Percentiles rank a stretch among this genome's conserved stretches.
Evolutionary conservation across 2,113 vertebrate species (phyloP).

Genomic region (Empidonax alnorum): DNA sequence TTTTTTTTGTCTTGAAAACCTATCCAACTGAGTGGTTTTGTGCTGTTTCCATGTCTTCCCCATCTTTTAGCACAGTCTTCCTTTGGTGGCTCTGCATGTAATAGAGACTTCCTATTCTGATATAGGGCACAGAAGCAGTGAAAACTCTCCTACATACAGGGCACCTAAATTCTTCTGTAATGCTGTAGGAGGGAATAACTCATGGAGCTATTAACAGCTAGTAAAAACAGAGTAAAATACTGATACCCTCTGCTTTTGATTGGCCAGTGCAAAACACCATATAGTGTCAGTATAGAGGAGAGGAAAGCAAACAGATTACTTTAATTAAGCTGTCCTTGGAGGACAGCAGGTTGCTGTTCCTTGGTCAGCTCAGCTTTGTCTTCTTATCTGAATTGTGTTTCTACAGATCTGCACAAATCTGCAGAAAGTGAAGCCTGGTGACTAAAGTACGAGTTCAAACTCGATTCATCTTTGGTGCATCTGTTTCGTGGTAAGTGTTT

Average conservation of each 20-base stretch:
- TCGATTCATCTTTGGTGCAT: constrained; percentile 9
- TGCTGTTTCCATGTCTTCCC: neutral
- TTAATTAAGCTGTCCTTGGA: neutral
- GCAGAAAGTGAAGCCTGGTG: neutral
- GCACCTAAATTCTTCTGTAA: neutral
- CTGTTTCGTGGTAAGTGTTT: constrained; percentile 61
- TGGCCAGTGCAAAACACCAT: neutral
- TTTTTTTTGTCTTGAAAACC: neutral
- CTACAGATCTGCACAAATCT: neutral
- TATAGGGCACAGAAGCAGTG: neutral
- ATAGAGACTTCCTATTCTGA: neutral
- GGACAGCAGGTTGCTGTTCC: neutral
- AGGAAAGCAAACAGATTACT: neutral
- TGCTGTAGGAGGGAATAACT: neutral
- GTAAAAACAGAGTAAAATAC: neutral
- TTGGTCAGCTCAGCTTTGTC: neutral
- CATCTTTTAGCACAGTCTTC: neutral
- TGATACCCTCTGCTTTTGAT: neutral
- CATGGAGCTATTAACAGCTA: neutral
- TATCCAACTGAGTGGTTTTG: neutral
- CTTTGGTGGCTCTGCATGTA: neutral
- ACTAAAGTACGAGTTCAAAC: neutral
- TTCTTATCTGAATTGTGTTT: neutral
- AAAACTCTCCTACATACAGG: neutral
- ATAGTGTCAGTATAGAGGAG: neutral